A percentile compares a stretch with the other conserved stretches of the same genome.
These are phyloP conservation scores for Falco peregrinus DNA, from an alignment of 2,797 vertebrate species.

Conservation along the genomic window DNA sequence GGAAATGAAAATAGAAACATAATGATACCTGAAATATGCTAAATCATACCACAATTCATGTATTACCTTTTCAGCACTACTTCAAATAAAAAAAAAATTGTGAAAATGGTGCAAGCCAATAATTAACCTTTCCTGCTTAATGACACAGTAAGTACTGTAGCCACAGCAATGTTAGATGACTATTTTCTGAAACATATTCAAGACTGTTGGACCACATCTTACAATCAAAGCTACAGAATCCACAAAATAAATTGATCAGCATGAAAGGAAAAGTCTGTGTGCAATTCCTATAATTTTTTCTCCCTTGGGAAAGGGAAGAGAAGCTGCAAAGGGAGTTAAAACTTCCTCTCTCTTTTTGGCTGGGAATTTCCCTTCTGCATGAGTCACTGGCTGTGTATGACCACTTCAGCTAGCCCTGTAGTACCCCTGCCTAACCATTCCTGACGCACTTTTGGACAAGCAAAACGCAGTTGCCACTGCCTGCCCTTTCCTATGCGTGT, in stretches of 20 bases:
- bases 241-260: background rate
- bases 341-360: background rate
- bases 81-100: background rate
- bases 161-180: background rate
- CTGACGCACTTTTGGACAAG: background rate
- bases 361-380: background rate
- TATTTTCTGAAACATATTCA: background rate
- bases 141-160: background rate
- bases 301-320: background rate
- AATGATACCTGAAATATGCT: background rate
- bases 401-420: accelerated
- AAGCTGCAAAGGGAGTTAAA: background rate
- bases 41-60: background rate
- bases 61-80: background rate
- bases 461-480: background rate
- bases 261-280: background rate
- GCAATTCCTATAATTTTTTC: background rate
- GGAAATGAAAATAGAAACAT: background rate
- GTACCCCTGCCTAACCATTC: background rate
- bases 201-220: background rate
- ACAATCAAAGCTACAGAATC: background rate
- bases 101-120: background rate
- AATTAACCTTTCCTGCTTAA: background rate
- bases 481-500: background rate
- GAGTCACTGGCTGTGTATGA: background rate